Evolutionary conservation across 2,113 vertebrate species (phyloP).

Genomic region (Ictidomys tridecemlineatus): DNA sequence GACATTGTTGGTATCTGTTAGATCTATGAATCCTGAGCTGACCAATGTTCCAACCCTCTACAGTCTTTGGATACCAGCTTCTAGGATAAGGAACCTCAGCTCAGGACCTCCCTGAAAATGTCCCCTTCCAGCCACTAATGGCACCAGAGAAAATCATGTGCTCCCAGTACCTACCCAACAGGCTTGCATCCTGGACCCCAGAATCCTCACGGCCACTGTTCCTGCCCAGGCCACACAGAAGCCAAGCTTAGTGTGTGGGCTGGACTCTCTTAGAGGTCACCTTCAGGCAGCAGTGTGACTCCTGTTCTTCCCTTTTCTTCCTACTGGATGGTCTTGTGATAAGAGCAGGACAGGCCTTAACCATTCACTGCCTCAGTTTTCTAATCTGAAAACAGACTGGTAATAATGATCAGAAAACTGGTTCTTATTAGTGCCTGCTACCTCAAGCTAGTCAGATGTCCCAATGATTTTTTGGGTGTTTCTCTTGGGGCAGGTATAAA

Average conservation of each 20-base stretch:
- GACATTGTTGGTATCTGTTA: neutral
- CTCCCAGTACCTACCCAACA: no score
- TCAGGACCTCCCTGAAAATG: neutral
- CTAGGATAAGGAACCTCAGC: neutral
- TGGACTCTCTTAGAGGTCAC: neutral
- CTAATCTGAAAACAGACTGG: neutral
- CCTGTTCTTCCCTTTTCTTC: neutral
- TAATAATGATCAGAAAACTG: neutral
- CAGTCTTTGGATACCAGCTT: neutral
- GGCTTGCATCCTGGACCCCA: neutral
- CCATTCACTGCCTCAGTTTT: neutral
- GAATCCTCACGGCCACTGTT: rapidly evolving
- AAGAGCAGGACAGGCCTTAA: neutral
- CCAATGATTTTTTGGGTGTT: no score
- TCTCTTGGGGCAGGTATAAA: neutral
- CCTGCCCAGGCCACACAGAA: neutral
- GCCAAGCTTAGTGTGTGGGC: neutral
- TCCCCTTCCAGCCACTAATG: neutral
- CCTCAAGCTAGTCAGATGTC: neutral
- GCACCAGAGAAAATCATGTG: neutral
- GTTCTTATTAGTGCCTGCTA: neutral
- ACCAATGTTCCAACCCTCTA: neutral
- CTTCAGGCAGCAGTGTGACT: neutral
- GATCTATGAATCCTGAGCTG: neutral
- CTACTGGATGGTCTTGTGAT: neutral